A percentile compares a stretch with the other conserved stretches of the same genome.
Evolutionary conservation across 2,797 vertebrate genomes (phyloP).

Genomic region (Sphenodon punctatus): DNA sequence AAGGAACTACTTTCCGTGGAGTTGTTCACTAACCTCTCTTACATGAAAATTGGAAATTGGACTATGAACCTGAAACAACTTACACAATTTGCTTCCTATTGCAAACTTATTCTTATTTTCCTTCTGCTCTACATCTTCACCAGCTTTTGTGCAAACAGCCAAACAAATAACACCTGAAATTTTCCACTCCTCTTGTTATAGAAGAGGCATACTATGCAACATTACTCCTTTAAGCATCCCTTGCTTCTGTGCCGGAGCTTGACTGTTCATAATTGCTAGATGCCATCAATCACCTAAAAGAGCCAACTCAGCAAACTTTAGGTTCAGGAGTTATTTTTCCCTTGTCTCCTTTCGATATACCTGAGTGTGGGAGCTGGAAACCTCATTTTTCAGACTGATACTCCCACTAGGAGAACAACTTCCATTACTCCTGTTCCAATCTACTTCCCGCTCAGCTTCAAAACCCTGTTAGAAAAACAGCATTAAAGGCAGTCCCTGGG

Average conservation of each 20-base stretch:
- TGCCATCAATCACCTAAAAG: constrained; percentile 33
- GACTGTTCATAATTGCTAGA: constrained; percentile 8
- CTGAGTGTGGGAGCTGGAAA: neutral
- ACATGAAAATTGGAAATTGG: too few species aligned
- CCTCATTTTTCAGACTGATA: constrained; percentile 21
- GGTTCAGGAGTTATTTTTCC: constrained; percentile 15
- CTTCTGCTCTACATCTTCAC: too few species aligned
- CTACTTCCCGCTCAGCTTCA: neutral
- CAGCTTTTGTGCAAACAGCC: neutral
- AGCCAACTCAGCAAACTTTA: constrained; percentile 32
- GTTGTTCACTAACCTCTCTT: neutral
- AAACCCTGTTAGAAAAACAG: neutral
- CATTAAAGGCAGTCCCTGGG: neutral
- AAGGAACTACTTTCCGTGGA: neutral
- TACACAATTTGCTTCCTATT: too few species aligned
- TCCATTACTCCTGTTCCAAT: neutral
- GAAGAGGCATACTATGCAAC: neutral
- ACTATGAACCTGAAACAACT: too few species aligned
- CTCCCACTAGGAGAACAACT: neutral
- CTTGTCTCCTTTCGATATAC: neutral
- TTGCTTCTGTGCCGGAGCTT: constrained; percentile 14
- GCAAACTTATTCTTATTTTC: too few species aligned
- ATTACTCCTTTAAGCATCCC: neutral
- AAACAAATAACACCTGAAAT: neutral
- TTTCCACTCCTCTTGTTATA: neutral